A percentile compares a stretch with the other conserved stretches of the same genome.
phyloP scores from a whole-genome alignment of 2,797 vertebrate genomes.

The Botia kubotai region DNA sequence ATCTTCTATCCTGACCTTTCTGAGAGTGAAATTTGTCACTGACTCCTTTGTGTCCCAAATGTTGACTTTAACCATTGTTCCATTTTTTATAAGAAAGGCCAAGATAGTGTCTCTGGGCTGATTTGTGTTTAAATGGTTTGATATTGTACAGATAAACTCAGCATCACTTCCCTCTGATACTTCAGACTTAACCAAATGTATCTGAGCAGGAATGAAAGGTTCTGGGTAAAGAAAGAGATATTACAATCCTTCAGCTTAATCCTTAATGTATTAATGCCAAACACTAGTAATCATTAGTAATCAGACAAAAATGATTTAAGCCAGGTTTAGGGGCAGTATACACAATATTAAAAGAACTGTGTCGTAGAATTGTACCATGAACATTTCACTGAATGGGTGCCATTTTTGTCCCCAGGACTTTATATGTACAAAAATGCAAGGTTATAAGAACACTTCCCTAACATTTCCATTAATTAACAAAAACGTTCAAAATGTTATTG shows the following conservation, averaged over 20 bases:
- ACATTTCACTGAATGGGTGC: too few species aligned
- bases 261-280: not conserved
- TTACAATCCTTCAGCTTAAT: not conserved
- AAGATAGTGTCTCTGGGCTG: not conserved
- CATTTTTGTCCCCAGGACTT: too few species aligned
- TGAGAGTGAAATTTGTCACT: conserved; percentile 3
- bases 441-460: too few species aligned
- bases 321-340: not conserved
- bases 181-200: conserved; percentile 2
- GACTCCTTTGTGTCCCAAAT: conserved; percentile 1
- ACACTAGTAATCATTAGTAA: too few species aligned
- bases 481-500: too few species aligned
- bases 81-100: conserved; percentile 17
- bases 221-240: not conserved
- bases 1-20: not conserved
- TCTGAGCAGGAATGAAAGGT: not conserved
- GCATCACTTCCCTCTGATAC: conserved; percentile 19
- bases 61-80: not conserved
- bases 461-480: too few species aligned
- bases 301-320: too few species aligned
- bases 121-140: not conserved
- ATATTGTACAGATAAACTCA: conserved; percentile 14
- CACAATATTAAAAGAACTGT: not conserved
- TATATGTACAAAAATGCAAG: too few species aligned
- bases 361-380: not conserved